These are phyloP conservation scores for Porites divaricata DNA, from an alignment of 92 coral and sea anemone genomes.

Conservation along the genomic window DNA sequence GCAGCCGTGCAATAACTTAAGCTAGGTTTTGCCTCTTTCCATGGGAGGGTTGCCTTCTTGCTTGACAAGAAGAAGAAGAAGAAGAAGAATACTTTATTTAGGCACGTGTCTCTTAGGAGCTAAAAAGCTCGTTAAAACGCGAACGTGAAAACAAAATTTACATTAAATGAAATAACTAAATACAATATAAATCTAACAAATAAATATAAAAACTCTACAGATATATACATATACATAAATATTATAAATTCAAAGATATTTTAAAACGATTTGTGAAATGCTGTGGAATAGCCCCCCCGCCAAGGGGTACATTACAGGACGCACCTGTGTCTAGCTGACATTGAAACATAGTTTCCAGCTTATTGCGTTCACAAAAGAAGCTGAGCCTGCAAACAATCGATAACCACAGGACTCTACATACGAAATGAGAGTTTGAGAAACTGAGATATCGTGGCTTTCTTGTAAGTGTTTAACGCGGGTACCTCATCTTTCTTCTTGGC, in stretches of 20 bases:
- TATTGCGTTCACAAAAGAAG: slow-evolving; percentile 30
- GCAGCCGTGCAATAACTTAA: slow-evolving; percentile 42
- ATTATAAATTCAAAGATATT: too few species aligned
- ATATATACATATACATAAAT: too few species aligned
- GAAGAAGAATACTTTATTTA: too few species aligned
- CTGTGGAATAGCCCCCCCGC: too few species aligned
- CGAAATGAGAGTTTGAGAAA: neutral
- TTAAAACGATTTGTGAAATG: too few species aligned
- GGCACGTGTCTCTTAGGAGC: too few species aligned
- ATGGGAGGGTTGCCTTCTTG: slow-evolving; percentile 1
- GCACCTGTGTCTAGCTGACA: slow-evolving; percentile 44
- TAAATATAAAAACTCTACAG: too few species aligned
- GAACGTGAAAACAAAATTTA: too few species aligned
- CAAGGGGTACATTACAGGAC: neutral
- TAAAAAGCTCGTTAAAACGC: too few species aligned
- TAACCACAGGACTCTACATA: slow-evolving; percentile 33
- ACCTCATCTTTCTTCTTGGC: slow-evolving; percentile 23
- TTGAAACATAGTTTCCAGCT: slow-evolving; percentile 16
- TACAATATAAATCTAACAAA: too few species aligned
- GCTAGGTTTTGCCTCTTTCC: slow-evolving; percentile 25
- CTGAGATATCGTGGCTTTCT: slow-evolving; percentile 10
- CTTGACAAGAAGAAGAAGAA: too few species aligned
- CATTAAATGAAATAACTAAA: too few species aligned
- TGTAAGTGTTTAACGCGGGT: neutral
- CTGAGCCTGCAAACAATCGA: slow-evolving; percentile 45